Evolutionary conservation across 2,113 vertebrate genomes (phyloP).

Genomic region (Gnathonemus echidnorhynchus): DNA sequence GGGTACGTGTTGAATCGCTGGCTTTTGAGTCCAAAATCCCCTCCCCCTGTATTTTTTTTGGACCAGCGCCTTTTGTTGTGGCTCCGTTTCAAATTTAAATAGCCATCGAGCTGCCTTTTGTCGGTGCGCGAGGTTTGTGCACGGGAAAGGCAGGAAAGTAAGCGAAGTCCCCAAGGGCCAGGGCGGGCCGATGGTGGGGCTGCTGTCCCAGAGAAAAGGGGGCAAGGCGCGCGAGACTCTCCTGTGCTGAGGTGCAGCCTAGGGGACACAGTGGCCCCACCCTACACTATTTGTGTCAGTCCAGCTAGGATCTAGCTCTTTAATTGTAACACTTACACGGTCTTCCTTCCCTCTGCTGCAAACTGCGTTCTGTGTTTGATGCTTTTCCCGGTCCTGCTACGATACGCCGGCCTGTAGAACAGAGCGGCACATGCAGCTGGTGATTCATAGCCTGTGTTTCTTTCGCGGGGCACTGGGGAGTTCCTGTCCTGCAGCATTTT

Average conservation of each 20-base stretch:
- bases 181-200: conserved; percentile 38
- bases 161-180: conserved; percentile 55
- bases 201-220: conserved; percentile 19
- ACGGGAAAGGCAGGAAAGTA: conserved; percentile 54
- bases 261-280: conserved; percentile 41
- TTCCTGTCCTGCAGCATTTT: conserved; percentile 20
- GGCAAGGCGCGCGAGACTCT: conserved; percentile 27
- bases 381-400: background rate
- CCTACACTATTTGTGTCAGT: conserved; percentile 41
- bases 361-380: background rate
- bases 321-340: conserved; percentile 29
- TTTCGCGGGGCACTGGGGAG: conserved; percentile 10
- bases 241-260: conserved; percentile 22
- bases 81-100: conserved; percentile 66
- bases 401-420: no score
- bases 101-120: conserved; percentile 58
- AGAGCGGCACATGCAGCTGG: background rate
- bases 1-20: conserved; percentile 36
- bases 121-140: conserved; percentile 54
- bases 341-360: conserved; percentile 30
- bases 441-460: conserved; percentile 31
- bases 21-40: conserved; percentile 40
- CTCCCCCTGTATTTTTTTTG: conserved; percentile 25
- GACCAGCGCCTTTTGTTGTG: conserved; percentile 45
- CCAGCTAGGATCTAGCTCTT: conserved; percentile 39